Conservation (phyloP, 2,797 vertebrate genomes). For the Microctenopoma steveboyesi region DNA sequence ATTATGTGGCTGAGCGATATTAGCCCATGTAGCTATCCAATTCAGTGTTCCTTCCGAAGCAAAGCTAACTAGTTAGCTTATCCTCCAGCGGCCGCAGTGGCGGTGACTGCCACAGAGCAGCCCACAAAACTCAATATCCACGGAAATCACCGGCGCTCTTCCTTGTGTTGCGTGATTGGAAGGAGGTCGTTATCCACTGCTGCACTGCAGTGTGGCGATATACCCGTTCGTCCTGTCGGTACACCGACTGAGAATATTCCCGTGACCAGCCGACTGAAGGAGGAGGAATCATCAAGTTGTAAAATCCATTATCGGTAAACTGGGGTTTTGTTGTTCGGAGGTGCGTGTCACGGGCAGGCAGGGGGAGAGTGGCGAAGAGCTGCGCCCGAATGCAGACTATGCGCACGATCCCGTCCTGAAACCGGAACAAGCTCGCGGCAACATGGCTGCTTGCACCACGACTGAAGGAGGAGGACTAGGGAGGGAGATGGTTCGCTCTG, state of each 20-base stretch:
- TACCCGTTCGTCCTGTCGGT: constrained; percentile 58
- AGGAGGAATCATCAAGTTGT: constrained; percentile 67
- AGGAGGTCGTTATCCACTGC: constrained; percentile 73
- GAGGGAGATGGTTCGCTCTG: constrained; percentile 38
- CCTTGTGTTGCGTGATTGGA: constrained; percentile 74
- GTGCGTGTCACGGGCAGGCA: constrained; percentile 59
- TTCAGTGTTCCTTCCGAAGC: constrained; percentile 41
- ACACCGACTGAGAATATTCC: constrained; percentile 42
- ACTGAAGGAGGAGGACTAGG: constrained; percentile 58
- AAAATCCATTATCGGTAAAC: constrained; percentile 76
- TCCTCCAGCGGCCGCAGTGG: constrained; percentile 52
- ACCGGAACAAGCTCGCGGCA: constrained; percentile 87
- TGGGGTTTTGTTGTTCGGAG: constrained; percentile 48
- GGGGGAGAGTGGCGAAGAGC: constrained; percentile 66
- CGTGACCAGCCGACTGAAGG: constrained; percentile 35
- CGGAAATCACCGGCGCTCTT: constrained; percentile 74
- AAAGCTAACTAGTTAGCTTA: constrained; percentile 65
- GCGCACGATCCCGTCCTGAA: constrained; percentile 81
- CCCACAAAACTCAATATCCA: constrained; percentile 69
- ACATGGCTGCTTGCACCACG: constrained; percentile 87
- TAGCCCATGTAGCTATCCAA: constrained; percentile 59
- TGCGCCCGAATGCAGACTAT: constrained; percentile 76
- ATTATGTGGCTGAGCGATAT: constrained; percentile 30
- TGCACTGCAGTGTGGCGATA: constrained; percentile 73
- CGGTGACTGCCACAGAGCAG: constrained; percentile 53